These are phyloP conservation scores for Drosophila hamatofila DNA, from an alignment of 2,888 invertebrate species.

Conservation along the genomic window DNA sequence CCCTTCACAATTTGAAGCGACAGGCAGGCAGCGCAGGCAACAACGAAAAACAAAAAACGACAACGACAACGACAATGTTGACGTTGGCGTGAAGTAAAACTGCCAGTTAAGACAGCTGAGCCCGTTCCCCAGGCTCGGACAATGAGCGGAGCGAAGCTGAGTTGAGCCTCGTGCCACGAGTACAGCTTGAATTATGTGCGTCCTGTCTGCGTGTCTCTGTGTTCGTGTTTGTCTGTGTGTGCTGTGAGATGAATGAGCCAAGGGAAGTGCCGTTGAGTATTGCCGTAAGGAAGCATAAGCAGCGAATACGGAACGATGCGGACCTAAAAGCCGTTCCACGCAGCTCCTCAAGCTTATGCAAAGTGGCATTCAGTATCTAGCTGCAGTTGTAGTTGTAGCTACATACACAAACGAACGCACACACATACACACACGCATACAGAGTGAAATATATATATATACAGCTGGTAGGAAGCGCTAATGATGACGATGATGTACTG, in stretches of 20 bases:
- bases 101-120: constrained; percentile 76
- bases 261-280: constrained; percentile 77
- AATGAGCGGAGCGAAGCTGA: constrained; percentile 24
- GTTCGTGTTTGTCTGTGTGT: constrained; percentile 40
- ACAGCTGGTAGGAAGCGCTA: constrained; percentile 69
- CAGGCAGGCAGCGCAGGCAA: constrained; percentile 41
- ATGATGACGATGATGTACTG: constrained; percentile 79
- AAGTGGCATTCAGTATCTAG: constrained; percentile 54
- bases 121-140: constrained; percentile 42
- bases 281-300: constrained; percentile 74
- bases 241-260: constrained; percentile 70
- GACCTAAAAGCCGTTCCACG: constrained; percentile 45
- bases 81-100: constrained; percentile 71
- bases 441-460: not conserved
- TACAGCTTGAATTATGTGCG: constrained; percentile 76
- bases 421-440: not conserved
- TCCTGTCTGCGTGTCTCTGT: constrained; percentile 49
- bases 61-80: constrained; percentile 26
- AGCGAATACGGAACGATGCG: constrained; percentile 46
- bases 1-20: constrained; percentile 55
- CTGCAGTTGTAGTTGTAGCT: constrained; percentile 28
- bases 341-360: constrained; percentile 64
- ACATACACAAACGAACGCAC: not conserved
- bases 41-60: constrained; percentile 17
- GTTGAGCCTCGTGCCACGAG: constrained; percentile 64